phyloP scores from a whole-genome alignment of 1,140 invertebrate genomes.

The Zophobas atratus region DNA sequence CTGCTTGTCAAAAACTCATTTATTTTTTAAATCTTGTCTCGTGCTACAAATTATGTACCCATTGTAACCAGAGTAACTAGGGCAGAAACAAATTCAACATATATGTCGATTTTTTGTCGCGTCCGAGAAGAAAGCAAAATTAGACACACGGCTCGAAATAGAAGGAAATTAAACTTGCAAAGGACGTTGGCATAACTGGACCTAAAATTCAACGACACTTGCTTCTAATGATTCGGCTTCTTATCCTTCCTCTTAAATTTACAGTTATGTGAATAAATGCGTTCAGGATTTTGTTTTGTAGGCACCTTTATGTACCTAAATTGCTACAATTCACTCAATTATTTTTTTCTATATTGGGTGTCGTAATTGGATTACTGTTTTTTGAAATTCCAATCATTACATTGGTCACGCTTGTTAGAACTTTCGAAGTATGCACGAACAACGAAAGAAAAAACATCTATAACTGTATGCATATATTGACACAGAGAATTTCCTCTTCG shows the following conservation, averaged over 20 bases:
- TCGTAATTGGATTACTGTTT: slow-evolving; percentile 25
- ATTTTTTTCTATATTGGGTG: slow-evolving; percentile 23
- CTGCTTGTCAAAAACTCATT: slow-evolving; percentile 1
- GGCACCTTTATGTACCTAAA: background rate
- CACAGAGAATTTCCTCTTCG: background rate
- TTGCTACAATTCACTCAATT: slow-evolving; percentile 18
- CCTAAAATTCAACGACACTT: background rate
- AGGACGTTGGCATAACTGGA: background rate
- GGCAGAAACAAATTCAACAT: slow-evolving; percentile 36
- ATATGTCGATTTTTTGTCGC: slow-evolving; percentile 35
- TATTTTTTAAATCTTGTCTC: slow-evolving; percentile 17
- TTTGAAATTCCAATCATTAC: slow-evolving; percentile 27
- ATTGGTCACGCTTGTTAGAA: slow-evolving; percentile 32
- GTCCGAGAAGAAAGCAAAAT: slow-evolving; percentile 27
- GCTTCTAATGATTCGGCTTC: background rate
- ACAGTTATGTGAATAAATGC: slow-evolving; percentile 3
- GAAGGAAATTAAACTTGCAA: too few species aligned
- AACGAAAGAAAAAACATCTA: background rate
- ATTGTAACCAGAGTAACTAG: slow-evolving; percentile 24
- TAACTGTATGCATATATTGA: background rate
- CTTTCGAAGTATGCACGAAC: background rate
- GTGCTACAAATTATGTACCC: slow-evolving; percentile 32
- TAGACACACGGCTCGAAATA: background rate
- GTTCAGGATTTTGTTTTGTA: background rate
- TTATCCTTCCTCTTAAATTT: slow-evolving; percentile 7